Conservation (phyloP, 2,113 vertebrate species). For the Lamprologus speciosus region DNA sequence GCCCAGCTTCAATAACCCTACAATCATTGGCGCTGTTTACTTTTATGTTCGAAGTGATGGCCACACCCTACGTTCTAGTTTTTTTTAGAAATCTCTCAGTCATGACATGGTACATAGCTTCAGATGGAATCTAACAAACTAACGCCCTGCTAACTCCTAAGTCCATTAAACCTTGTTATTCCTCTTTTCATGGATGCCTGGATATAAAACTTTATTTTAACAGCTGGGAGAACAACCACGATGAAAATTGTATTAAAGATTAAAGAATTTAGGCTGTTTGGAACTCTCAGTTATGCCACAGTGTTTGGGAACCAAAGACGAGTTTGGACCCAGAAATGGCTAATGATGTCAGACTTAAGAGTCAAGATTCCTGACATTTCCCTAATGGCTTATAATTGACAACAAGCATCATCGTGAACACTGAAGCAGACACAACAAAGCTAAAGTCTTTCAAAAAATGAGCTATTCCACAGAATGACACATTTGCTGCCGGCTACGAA, state of each 20-base stretch:
- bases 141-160: neutral
- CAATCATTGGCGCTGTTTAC: neutral
- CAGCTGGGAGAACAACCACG: neutral
- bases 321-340: neutral
- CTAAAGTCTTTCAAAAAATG: neutral
- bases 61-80: neutral
- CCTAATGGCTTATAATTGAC: neutral
- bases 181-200: neutral
- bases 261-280: neutral
- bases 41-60: neutral
- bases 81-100: neutral
- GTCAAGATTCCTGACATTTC: neutral
- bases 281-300: neutral
- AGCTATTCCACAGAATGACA: neutral
- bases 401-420: neutral
- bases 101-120: neutral
- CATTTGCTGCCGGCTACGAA: neutral
- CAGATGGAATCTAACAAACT: neutral
- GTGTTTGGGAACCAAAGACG: neutral
- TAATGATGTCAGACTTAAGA: neutral
- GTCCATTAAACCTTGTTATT: neutral
- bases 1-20: neutral
- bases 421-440: neutral
- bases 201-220: neutral
- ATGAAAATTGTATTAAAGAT: neutral